Evolutionary conservation across 2,797 vertebrate genomes (phyloP), one percentile per base, ranked within the genome.

Genomic region (Sebastes kiyomatsui): DNA sequence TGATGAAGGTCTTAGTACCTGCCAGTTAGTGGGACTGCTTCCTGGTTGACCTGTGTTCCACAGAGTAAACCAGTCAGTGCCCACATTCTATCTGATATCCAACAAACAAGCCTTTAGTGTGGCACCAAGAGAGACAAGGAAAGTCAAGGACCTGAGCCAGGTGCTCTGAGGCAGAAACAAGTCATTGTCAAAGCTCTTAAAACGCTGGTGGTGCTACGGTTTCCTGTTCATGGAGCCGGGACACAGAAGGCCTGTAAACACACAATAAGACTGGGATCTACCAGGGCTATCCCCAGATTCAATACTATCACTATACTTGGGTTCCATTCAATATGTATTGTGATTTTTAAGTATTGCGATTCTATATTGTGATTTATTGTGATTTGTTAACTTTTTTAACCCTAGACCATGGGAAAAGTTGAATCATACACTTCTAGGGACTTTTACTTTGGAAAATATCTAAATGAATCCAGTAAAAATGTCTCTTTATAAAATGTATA

Each of bases 41-140:
- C 5, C 20, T 32, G 18, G 4, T 52, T 55, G 25, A 42, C 27
- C 42, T 18, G n/a, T 67, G 33, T 42, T 30, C 54, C 62, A 11
- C 35, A 54, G 49, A 78, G 38, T 38, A 52, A 69, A 22, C 14
- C 52, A 58, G 35, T 55, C 55, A 3, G 42, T 49, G 64, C 25
- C 69, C 28, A 61, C 70, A 32, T 68, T 66, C 62, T 68, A 77
- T 73, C 75, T 67, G 33, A 72, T 52, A 58, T 69, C 76, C 27
- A 81, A 77, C 84, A 85, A 72, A 79, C 78, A 74, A 56, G 80
- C 55, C 66, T 64, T 76, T 16, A 59, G 55, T 67, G 35, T 13
- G 35, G 35, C 35, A 35, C 35, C 35, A 35, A 35, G 35, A 35
- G 12, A 35, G 35, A 35, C 35, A 35, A 35, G 68, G 30, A 20